phyloP scores from a whole-genome alignment of 1,140 invertebrate genomes.

The Aphelenchoides avenae region DNA sequence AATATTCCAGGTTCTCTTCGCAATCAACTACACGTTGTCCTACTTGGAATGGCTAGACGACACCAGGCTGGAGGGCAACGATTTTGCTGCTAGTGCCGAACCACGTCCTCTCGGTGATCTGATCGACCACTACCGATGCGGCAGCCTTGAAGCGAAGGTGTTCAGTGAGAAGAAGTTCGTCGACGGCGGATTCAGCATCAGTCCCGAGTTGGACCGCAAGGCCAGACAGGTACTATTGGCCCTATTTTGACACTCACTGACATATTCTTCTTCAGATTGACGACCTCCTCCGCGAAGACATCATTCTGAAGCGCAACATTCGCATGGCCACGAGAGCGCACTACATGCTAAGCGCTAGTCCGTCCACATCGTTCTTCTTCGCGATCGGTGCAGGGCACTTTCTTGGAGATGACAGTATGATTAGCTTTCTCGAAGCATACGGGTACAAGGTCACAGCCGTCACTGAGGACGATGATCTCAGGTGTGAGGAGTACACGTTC shows the following conservation, averaged over 20 bases:
- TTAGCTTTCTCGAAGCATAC: slow-evolving; percentile 9
- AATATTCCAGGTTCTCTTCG: slow-evolving; percentile 33
- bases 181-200: slow-evolving; percentile 21
- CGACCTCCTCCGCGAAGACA: slow-evolving; percentile 26
- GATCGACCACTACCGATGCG: slow-evolving; percentile 29
- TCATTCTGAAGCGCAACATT: slow-evolving; percentile 26
- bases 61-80: slow-evolving; percentile 10
- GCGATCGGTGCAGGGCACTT: slow-evolving; percentile 18
- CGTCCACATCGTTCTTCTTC: slow-evolving; percentile 4
- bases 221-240: slow-evolving; percentile 13
- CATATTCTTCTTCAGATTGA: slow-evolving; percentile 15
- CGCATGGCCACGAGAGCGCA: slow-evolving; percentile 24
- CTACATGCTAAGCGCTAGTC: slow-evolving; percentile 7
- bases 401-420: slow-evolving; percentile 14
- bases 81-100: neutral
- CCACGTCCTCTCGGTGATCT: slow-evolving; percentile 17
- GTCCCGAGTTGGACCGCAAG: slow-evolving; percentile 16
- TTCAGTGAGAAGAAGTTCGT: slow-evolving; percentile 23
- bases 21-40: slow-evolving; percentile 43
- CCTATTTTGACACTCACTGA: neutral
- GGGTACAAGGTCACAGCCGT: slow-evolving; percentile 4
- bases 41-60: slow-evolving; percentile 41
- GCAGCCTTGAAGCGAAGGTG: slow-evolving; percentile 23
- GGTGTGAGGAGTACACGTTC: neutral
- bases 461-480: slow-evolving; percentile 9